Percentiles rank a stretch among this genome's conserved stretches.
Evolutionary conservation across 2,888 invertebrate genomes (phyloP).

Genomic region (Eurois occulta): DNA sequence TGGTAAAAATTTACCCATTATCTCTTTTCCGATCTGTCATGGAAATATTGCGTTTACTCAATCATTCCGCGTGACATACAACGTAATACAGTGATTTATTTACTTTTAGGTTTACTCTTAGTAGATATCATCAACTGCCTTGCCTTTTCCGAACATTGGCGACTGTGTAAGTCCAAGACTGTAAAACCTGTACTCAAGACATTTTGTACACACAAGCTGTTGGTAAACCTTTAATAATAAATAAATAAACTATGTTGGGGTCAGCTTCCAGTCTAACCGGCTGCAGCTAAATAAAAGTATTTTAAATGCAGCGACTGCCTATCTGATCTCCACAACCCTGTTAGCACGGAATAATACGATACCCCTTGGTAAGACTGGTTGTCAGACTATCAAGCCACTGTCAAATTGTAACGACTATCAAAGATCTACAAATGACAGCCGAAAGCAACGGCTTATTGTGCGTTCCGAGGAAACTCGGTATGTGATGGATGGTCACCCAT

Average conservation of each 20-base stretch:
- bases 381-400: no score
- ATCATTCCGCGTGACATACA: constrained; percentile 25
- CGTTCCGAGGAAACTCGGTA: background rate
- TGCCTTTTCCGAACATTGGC: no score
- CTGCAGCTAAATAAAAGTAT: background rate
- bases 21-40: constrained; percentile 27
- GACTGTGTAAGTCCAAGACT: no score
- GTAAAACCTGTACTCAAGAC: no score
- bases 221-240: no score
- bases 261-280: background rate
- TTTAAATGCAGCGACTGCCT: background rate
- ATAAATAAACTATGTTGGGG: background rate
- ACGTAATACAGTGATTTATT: background rate
- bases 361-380: no score
- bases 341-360: no score
- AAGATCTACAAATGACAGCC: no score
- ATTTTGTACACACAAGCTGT: no score
- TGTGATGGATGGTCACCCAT: background rate
- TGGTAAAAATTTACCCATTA: background rate
- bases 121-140: background rate
- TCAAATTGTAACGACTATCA: no score
- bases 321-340: no score
- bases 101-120: background rate
- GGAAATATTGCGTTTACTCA: constrained; percentile 35
- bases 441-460: no score